phyloP scores from a whole-genome alignment of 2,113 vertebrate genomes.

The Eretmochelys imbricata region DNA sequence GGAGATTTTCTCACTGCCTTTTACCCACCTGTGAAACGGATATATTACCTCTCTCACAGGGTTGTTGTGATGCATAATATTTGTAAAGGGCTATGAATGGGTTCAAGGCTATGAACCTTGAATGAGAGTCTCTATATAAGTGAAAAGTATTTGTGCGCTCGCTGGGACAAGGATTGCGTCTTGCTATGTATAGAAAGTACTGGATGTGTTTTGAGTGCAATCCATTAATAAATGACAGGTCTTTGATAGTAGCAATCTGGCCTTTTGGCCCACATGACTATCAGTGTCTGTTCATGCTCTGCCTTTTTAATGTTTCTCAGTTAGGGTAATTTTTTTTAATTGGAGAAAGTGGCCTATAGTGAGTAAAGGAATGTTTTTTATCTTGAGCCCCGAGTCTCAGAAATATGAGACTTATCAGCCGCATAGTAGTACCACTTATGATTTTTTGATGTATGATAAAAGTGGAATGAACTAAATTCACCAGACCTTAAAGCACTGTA shows the following conservation, averaged over 20 bases:
- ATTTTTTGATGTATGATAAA: neutral
- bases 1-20: neutral
- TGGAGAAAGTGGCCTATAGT: neutral
- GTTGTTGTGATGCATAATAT: neutral
- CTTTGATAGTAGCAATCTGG: neutral
- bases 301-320: neutral
- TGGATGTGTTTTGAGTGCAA: neutral
- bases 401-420: neutral
- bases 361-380: neutral
- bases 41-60: neutral
- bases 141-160: neutral
- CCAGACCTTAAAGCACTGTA: neutral
- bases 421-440: neutral
- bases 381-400: neutral
- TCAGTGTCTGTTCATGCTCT: neutral
- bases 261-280: neutral
- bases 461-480: neutral
- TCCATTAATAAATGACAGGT: neutral
- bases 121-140: neutral
- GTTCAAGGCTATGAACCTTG: neutral
- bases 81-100: neutral
- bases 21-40: neutral
- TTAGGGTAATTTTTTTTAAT: neutral
- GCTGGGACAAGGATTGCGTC: neutral
- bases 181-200: neutral